Conservation (phyloP, 2,888 invertebrate genomes). For the Clepsis dumicolana region DNA sequence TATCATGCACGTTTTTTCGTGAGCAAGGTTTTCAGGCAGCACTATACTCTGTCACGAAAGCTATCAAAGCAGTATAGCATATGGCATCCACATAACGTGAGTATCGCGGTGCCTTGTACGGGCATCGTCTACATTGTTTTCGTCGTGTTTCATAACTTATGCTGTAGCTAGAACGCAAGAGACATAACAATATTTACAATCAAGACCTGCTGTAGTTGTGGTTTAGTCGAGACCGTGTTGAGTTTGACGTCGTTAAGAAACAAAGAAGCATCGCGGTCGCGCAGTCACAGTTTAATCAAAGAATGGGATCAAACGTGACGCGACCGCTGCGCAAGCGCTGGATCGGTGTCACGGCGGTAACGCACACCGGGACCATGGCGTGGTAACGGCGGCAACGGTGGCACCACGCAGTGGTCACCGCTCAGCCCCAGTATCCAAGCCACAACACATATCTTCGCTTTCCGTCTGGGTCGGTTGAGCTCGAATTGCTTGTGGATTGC, state of each 20-base stretch:
- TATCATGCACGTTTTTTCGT: slow-evolving; percentile 8
- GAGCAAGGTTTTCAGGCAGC: slow-evolving; percentile 1
- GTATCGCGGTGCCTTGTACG: slow-evolving; percentile 20
- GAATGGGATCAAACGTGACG: slow-evolving; percentile 39
- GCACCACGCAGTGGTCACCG: neutral
- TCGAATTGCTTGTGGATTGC: slow-evolving; percentile 15
- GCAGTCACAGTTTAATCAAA: slow-evolving; percentile 25
- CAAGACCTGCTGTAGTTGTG: neutral
- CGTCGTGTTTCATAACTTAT: neutral
- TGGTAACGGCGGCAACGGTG: neutral
- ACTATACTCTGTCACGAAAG: slow-evolving; percentile 12
- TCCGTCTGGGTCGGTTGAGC: slow-evolving; percentile 25
- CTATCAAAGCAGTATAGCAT: slow-evolving; percentile 7
- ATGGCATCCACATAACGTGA: neutral
- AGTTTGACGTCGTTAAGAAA: slow-evolving; percentile 13
- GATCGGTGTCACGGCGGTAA: slow-evolving; percentile 28
- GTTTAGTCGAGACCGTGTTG: neutral
- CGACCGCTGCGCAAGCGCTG: neutral
- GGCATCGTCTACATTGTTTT: slow-evolving; percentile 2
- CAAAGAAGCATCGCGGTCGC: slow-evolving; percentile 17
- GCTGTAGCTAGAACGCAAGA: neutral
- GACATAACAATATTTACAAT: neutral
- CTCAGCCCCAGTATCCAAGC: slow-evolving; percentile 5
- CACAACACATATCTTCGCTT: slow-evolving; percentile 28
- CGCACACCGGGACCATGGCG: neutral